These are phyloP conservation scores for Baryphthengus martii DNA, from an alignment of 2,113 vertebrate genomes.

Conservation along the genomic window DNA sequence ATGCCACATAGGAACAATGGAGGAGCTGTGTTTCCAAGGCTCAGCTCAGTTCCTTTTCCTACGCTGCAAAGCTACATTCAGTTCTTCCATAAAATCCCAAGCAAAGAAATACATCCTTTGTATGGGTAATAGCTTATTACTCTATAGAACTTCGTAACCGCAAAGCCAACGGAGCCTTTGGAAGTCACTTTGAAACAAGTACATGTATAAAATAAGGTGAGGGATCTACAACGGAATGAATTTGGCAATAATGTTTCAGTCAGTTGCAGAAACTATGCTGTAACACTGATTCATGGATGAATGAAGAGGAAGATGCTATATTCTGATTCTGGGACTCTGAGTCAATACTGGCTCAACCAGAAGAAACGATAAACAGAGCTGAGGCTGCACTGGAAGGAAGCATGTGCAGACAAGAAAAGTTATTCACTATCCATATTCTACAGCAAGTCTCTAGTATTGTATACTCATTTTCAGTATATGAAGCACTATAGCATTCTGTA, in stretches of 20 bases:
- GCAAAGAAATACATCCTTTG: neutral
- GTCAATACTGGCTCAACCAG: neutral
- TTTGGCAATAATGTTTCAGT: neutral
- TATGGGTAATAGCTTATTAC: neutral
- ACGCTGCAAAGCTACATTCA: neutral
- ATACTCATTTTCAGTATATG: neutral
- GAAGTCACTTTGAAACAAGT: neutral
- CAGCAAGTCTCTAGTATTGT: neutral
- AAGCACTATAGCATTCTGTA: neutral
- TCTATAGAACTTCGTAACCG: neutral
- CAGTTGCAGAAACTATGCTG: neutral
- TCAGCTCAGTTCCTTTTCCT: neutral
- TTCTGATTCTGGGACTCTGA: neutral
- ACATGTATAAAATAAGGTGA: neutral
- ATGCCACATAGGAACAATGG: neutral
- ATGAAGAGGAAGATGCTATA: neutral
- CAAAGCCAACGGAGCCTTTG: neutral
- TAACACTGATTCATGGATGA: neutral
- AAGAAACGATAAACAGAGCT: neutral
- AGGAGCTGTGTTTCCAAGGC: neutral
- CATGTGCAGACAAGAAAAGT: neutral
- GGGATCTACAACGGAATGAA: neutral
- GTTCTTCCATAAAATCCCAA: neutral
- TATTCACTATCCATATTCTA: neutral
- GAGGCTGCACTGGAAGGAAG: neutral